Conservation (phyloP, 2,797 vertebrate species). For the Lepilemur ruficaudatus region DNA sequence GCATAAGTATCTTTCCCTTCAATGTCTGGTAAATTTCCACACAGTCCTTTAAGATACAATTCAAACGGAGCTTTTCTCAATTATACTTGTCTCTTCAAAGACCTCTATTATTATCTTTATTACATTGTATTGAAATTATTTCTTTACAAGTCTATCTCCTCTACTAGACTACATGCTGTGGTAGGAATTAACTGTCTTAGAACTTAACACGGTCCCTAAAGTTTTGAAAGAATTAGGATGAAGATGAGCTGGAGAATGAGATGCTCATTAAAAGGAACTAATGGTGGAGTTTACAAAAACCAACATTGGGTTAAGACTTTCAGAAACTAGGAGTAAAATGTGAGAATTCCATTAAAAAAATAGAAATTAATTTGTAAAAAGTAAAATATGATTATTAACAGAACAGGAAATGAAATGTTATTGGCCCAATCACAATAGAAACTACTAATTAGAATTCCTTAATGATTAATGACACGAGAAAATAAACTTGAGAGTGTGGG, state of each 20-base stretch:
- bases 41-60: background rate
- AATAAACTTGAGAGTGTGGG: background rate
- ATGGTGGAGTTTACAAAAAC: background rate
- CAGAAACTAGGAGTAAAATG: background rate
- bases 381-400: conserved; percentile 29
- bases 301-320: background rate
- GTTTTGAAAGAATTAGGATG: conserved; percentile 40
- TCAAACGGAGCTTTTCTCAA: background rate
- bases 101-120: background rate
- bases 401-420: background rate
- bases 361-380: background rate
- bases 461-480: conserved; percentile 26
- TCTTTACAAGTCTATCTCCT: conserved; percentile 33
- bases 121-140: background rate
- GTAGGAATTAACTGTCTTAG: conserved; percentile 28
- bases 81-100: background rate
- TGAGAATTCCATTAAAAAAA: background rate
- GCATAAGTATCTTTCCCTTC: background rate
- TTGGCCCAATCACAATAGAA: background rate
- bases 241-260: conserved; percentile 47
- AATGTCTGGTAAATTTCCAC: background rate
- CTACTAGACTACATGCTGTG: background rate
- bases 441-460: conserved; percentile 17
- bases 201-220: conserved; percentile 26
- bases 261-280: conserved; percentile 50